Conservation (phyloP, 2,888 invertebrate genomes). For the Macrosiphum euphorbiae region DNA sequence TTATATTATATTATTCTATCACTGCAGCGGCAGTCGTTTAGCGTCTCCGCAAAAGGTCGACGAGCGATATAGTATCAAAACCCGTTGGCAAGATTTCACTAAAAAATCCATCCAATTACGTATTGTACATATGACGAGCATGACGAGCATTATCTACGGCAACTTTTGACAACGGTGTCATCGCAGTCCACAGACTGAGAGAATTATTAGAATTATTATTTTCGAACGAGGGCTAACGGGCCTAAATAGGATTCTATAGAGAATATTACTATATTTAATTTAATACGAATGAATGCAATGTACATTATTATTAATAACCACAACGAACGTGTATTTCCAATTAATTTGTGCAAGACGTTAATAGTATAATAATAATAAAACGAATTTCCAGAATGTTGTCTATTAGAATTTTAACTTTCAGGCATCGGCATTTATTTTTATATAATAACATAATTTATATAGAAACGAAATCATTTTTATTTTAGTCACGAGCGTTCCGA, state of each 20-base stretch:
- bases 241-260: not conserved
- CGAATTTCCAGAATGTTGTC: not conserved
- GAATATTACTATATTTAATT: not conserved
- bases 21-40: not conserved
- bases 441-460: not conserved
- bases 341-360: not conserved
- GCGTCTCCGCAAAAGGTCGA: not conserved
- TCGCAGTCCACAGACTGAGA: not conserved
- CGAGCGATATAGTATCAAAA: not conserved
- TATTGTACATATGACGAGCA: not conserved
- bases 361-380: no score
- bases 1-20: not conserved
- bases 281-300: not conserved
- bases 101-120: not conserved
- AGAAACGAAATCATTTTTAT: not conserved
- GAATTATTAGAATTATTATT: no score
- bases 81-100: not conserved
- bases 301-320: not conserved
- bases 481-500: not conserved
- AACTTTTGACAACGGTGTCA: not conserved
- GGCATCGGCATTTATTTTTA: not conserved
- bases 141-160: no score
- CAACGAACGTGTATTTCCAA: not conserved
- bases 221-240: not conserved
- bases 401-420: not conserved